A percentile compares a stretch with the other conserved stretches of the same genome.
phyloP scores from a whole-genome alignment of 2,797 vertebrate genomes.

The Spinibarbus caldwelli region DNA sequence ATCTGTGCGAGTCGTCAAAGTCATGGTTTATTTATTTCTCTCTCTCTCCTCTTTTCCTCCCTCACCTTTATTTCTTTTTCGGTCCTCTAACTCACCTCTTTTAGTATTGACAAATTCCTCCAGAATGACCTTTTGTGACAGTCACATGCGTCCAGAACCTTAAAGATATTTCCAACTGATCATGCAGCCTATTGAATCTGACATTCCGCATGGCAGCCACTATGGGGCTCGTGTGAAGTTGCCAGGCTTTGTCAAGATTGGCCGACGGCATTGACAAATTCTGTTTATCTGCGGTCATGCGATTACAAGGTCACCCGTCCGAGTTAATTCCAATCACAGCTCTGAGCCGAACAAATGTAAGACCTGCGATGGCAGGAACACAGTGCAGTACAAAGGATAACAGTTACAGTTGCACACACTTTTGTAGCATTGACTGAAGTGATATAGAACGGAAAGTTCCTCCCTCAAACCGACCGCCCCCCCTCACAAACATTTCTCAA shows the following conservation, averaged over 20 bases:
- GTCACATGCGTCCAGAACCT: neutral
- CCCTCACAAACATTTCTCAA: constrained; percentile 39
- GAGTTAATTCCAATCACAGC: neutral
- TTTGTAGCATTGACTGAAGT: neutral
- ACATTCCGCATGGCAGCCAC: constrained; percentile 12
- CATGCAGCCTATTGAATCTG: constrained; percentile 3
- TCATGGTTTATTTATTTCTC: constrained; percentile 30
- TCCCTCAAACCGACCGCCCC: neutral
- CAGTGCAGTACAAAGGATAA: neutral
- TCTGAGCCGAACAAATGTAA: constrained; percentile 22
- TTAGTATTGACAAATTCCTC: constrained; percentile 23
- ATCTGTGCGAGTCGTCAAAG: constrained; percentile 26
- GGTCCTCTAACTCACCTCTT: constrained; percentile 19
- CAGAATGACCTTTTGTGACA: constrained; percentile 19
- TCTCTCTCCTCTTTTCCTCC: neutral
- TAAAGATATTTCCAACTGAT: constrained; percentile 38
- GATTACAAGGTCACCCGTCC: constrained; percentile 24
- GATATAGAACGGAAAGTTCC: neutral
- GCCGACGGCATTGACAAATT: constrained; percentile 30
- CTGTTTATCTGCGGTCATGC: constrained; percentile 24
- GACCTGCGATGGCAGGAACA: neutral
- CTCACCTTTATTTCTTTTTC: neutral
- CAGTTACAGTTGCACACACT: neutral
- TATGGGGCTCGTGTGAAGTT: constrained; percentile 7
- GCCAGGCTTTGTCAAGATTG: constrained; percentile 32